Evolutionary conservation across 53 echinoderm and acorn worm species (phyloP).

Genomic region (Echinometra lucunter): DNA sequence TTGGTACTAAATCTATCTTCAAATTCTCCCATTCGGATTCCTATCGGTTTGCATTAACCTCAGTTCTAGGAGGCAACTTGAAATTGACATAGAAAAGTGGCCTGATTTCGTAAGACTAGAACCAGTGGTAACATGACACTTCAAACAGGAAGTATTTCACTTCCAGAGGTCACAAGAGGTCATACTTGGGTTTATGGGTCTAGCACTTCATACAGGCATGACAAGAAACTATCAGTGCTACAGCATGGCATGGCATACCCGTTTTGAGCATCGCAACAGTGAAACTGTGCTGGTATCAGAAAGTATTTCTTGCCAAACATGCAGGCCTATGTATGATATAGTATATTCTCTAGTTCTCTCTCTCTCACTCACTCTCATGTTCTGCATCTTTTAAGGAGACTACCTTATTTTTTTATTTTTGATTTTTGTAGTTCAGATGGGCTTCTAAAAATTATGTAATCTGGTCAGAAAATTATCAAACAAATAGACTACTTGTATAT

Average conservation of each 20-base stretch:
- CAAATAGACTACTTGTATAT: too few relatives aligned
- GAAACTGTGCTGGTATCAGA: not conserved
- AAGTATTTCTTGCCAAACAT: not conserved
- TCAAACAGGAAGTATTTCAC: constrained; percentile 68
- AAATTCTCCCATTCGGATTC: too few relatives aligned
- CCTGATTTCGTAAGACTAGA: constrained; percentile 16
- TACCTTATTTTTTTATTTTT: too few relatives aligned
- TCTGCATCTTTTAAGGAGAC: too few relatives aligned
- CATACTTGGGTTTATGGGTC: not conserved
- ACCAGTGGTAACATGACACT: constrained; percentile 58
- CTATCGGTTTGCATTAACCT: too few relatives aligned
- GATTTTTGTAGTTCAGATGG: too few relatives aligned
- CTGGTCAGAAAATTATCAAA: too few relatives aligned
- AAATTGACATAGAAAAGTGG: not conserved
- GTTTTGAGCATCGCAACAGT: not conserved
- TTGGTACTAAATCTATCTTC: too few relatives aligned
- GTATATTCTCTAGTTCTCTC: not conserved
- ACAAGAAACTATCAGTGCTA: not conserved
- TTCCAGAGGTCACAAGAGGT: constrained; percentile 47
- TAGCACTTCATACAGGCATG: constrained; percentile 38
- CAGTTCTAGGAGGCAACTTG: too few relatives aligned
- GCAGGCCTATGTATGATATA: not conserved
- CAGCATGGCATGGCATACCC: not conserved
- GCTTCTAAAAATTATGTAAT: too few relatives aligned
- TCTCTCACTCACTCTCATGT: not conserved